A percentile compares a stretch with the other conserved stretches of the same genome.
These are phyloP conservation scores for Amblyopsis rosae DNA, from an alignment of 2,113 vertebrate species.

Conservation along the genomic window DNA sequence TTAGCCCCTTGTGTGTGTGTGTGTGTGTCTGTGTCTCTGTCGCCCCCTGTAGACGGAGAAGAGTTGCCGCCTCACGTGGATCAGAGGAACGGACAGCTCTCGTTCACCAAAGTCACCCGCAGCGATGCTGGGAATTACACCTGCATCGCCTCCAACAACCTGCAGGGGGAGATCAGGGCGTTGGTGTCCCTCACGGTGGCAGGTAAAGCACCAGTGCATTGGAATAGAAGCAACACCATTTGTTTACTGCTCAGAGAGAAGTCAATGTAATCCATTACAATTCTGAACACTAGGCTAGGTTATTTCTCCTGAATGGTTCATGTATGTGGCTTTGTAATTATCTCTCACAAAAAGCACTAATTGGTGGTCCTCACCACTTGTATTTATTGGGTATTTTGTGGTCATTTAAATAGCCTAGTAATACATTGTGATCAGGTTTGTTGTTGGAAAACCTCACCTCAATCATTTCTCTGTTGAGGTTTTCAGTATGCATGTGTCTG, in stretches of 20 bases:
- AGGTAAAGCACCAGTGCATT: constrained; percentile 71
- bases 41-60: constrained; percentile 82
- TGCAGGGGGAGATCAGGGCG: constrained; percentile 91
- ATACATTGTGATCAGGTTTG: constrained; percentile 30
- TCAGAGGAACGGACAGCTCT: constrained; percentile 83
- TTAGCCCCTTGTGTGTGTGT: no score
- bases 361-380: constrained; percentile 21
- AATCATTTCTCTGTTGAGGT: not conserved
- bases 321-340: constrained; percentile 19
- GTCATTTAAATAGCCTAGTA: constrained; percentile 33
- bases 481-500: not conserved
- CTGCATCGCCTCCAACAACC: constrained; percentile 89
- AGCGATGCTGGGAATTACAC: constrained; percentile 91
- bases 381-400: constrained; percentile 35
- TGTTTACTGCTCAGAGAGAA: no score
- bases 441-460: constrained; percentile 31
- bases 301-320: constrained; percentile 15
- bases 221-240: no score
- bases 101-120: constrained; percentile 87
- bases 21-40: not conserved
- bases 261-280: no score
- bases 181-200: constrained; percentile 88
- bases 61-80: constrained; percentile 82
- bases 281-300: constrained; percentile 6
- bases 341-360: constrained; percentile 15